Base-by-base conservation (phyloP, 2,113 vertebrate species). In the Xenopus laevis region DNA sequence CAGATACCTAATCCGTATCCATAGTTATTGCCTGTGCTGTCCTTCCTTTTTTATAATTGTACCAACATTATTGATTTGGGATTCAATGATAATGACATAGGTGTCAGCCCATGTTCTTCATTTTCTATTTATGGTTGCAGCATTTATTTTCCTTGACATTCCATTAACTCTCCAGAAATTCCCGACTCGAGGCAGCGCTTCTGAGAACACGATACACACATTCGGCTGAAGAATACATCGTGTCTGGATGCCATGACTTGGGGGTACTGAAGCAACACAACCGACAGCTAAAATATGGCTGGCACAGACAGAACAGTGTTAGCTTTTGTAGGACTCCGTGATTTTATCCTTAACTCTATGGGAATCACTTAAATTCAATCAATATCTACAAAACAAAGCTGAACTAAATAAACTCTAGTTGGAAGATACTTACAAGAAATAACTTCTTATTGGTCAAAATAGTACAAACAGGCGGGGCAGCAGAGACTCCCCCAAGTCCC, bases 81-180 rank as follows among this genome's bases (percentile, higher is more conserved):
- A 55, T 55, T 55, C 53, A 55, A 55, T 55, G 16, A 55, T 55
- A 55, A 55, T 55, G 53, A 55, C 53, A 55, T n/a, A 55, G 53
- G 17, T 55, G 53, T 55, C 53, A 55, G 53, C 53, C 17, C 3
- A 55, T n/a, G 53, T 55, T n/a, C 53, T 55, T 9, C 16, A n/a
- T 55, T 55, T n/a, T n/a, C 53, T 16, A 55, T 18, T 55, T 55
- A 55, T 55, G 53, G 15, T 55, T 18, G 4, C 1, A 16, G 7
- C 17, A n/a, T 55, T 18, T 55, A 55, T 55, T 55, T 55, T 55
- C 53, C 17, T n/a, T 55, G 17, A 55, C 53, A 55, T 16, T 55
- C 53, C 53, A 55, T 55, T 55, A 55, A 55, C 53, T 16, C 53
- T 55, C 16, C 17, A 2, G 53, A 55, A n/a, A 55, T 55, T 55